Conservation (phyloP, 2,113 vertebrate species). For the Petromus typicus region DNA sequence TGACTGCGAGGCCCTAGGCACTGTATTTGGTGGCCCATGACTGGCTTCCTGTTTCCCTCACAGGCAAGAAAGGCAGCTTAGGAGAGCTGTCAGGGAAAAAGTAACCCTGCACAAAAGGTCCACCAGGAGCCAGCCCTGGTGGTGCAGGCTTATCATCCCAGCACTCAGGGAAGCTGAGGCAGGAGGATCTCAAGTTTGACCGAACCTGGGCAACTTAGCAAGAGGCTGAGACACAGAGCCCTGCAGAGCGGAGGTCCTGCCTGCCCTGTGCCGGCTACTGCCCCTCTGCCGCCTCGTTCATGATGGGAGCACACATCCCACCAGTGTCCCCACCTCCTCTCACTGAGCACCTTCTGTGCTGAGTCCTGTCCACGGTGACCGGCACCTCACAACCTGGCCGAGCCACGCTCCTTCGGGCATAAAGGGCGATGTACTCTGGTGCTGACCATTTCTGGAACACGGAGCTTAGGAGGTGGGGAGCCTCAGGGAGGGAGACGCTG, state of each 20-base stretch:
- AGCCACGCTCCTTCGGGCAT: background rate
- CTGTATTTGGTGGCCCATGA: fast-evolving
- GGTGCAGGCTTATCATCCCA: background rate
- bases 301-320: fast-evolving
- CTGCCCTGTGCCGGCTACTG: background rate
- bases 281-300: background rate
- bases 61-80: background rate
- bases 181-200: background rate
- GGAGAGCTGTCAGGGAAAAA: too few relatives aligned
- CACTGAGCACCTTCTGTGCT: too few relatives aligned
- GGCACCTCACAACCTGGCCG: background rate
- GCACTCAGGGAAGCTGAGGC: background rate
- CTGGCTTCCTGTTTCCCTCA: fast-evolving
- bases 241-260: background rate
- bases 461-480: background rate
- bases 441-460: background rate
- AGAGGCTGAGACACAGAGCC: background rate
- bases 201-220: background rate
- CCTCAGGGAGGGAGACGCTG: background rate
- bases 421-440: background rate
- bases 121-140: background rate
- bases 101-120: background rate
- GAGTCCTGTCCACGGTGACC: too few relatives aligned
- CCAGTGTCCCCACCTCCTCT: background rate
- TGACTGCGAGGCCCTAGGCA: background rate